These are phyloP conservation scores for Xanthia icteritia DNA, from an alignment of 2,888 invertebrate genomes.

Conservation along the genomic window DNA sequence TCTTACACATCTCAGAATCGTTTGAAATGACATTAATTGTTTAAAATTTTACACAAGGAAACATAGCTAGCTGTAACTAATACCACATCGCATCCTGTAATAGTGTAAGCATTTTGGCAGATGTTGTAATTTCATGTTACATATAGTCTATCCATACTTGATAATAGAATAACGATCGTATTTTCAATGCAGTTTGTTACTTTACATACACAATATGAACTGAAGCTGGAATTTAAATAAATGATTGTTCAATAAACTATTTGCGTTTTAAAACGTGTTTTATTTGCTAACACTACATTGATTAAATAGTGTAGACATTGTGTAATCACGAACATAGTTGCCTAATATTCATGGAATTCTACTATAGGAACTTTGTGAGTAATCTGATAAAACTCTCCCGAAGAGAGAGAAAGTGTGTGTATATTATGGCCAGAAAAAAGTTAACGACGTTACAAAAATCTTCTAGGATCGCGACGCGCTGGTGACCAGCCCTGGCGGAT, in stretches of 20 bases:
- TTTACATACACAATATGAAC: constrained; percentile 45
- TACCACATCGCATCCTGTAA: constrained; percentile 56
- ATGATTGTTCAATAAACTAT: constrained; percentile 66
- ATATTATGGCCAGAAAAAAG: not conserved
- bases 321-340: not conserved
- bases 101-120: constrained; percentile 50
- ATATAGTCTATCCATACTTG: constrained; percentile 22
- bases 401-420: too few relatives aligned
- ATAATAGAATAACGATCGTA: constrained; percentile 30
- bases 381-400: too few relatives aligned
- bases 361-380: not conserved
- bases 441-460: not conserved
- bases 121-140: constrained; percentile 44
- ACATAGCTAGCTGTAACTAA: constrained; percentile 45
- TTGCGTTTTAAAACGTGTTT: constrained; percentile 60
- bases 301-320: constrained; percentile 4
- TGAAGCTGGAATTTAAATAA: constrained; percentile 47
- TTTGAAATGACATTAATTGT: constrained; percentile 57
- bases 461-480: not conserved
- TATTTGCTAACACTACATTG: constrained; percentile 22
- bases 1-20: constrained; percentile 32
- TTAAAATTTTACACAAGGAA: constrained; percentile 44
- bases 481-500: not conserved
- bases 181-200: constrained; percentile 57
- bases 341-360: not conserved